Conservation (phyloP, 2,888 invertebrate genomes). For the Conops quadrifasciatus region DNA sequence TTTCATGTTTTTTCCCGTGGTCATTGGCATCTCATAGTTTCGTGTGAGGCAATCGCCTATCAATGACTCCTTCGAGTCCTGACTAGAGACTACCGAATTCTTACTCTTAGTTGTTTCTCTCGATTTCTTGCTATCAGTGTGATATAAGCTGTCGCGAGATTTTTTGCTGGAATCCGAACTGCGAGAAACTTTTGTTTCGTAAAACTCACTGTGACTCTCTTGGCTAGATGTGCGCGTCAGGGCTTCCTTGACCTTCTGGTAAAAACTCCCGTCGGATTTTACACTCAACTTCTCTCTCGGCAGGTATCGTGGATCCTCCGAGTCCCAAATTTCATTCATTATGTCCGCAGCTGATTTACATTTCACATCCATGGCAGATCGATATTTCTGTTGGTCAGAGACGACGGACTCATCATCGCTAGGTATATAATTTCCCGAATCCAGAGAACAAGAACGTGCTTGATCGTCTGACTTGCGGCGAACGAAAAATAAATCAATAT, state of each 20-base stretch:
- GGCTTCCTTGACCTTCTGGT: constrained; percentile 74
- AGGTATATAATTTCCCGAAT: constrained; percentile 80
- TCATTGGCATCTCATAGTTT: constrained; percentile 67
- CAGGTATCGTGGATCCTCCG: constrained; percentile 79
- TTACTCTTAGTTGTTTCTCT: constrained; percentile 73
- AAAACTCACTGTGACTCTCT: constrained; percentile 76
- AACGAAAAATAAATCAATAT: constrained; percentile 60
- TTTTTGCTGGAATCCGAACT: constrained; percentile 75
- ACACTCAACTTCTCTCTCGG: constrained; percentile 77
- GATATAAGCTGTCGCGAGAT: constrained; percentile 72
- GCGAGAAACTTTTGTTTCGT: constrained; percentile 73
- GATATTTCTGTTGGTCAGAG: constrained; percentile 69
- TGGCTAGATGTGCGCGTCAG: constrained; percentile 75
- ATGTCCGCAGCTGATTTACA: constrained; percentile 75
- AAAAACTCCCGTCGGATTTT: constrained; percentile 78
- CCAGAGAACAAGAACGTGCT: constrained; percentile 76
- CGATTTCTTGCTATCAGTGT: constrained; percentile 74
- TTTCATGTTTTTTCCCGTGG: constrained; percentile 64
- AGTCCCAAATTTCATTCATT: constrained; percentile 79
- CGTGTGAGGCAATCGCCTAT: constrained; percentile 62
- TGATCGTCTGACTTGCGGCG: constrained; percentile 65
- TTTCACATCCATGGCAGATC: constrained; percentile 70
- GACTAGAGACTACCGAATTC: constrained; percentile 70
- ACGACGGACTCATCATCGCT: constrained; percentile 75
- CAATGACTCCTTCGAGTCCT: constrained; percentile 74